Evolutionary conservation across 2,113 vertebrate species (phyloP).

Genomic region (Percina caprodes): DNA sequence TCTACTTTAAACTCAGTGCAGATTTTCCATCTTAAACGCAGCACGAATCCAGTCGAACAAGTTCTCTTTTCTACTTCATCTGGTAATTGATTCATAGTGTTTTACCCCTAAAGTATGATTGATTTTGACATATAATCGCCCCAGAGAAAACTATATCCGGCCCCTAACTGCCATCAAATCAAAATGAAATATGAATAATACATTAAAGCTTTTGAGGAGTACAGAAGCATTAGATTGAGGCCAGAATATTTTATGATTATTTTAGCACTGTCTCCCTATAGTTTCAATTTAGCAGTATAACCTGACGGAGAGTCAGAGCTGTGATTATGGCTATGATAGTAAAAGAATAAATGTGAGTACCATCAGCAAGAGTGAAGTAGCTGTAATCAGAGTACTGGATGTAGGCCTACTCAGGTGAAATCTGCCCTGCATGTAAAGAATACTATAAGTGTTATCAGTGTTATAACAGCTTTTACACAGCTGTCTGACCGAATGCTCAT

Average conservation of each 20-base stretch:
- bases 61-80: neutral
- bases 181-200: conserved; percentile 52
- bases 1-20: neutral
- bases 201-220: conserved; percentile 32
- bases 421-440: neutral
- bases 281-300: conserved; percentile 13
- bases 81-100: conserved; percentile 25
- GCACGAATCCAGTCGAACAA: neutral
- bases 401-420: neutral
- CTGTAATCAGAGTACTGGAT: neutral
- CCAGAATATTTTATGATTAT: conserved; percentile 12
- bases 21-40: neutral
- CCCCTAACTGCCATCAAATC: conserved; percentile 13
- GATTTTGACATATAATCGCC: conserved; percentile 43
- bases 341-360: neutral
- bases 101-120: conserved; percentile 4
- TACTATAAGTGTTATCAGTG: neutral
- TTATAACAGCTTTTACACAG: neutral
- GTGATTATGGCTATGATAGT: neutral
- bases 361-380: neutral
- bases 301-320: neutral
- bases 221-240: conserved; percentile 4
- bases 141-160: neutral
- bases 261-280: neutral
- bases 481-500: neutral